phyloP scores from a whole-genome alignment of 2,113 vertebrate species.

The Oncorhynchus nerka region DNA sequence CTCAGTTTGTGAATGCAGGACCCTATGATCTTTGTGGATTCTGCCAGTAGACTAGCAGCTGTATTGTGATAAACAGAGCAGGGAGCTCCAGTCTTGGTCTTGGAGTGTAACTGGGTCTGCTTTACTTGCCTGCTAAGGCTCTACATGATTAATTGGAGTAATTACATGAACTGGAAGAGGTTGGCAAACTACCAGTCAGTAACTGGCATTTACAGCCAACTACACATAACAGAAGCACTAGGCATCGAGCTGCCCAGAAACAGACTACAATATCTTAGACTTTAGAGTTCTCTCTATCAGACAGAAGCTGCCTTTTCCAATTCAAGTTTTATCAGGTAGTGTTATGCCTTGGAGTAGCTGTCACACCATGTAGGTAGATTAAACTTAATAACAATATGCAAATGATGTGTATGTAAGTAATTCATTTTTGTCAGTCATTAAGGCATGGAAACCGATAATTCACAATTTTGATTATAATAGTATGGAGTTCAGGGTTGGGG shows the following conservation, averaged over 20 bases:
- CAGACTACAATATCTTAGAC: not conserved
- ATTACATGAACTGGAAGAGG: slow-evolving; percentile 36
- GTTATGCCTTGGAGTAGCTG: too few species aligned
- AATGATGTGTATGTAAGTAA: too few species aligned
- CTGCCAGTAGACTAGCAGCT: slow-evolving; percentile 17
- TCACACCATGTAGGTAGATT: too few species aligned
- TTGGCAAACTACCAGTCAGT: slow-evolving; percentile 32
- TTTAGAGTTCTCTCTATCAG: too few species aligned
- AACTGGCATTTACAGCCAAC: slow-evolving; percentile 31
- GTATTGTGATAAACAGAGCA: slow-evolving; percentile 40
- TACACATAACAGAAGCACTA: slow-evolving; percentile 19
- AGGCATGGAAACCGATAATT: too few species aligned
- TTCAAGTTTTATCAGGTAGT: too few species aligned
- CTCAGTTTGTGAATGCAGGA: slow-evolving; percentile 4
- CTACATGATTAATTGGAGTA: slow-evolving; percentile 53
- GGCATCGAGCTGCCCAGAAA: not conserved
- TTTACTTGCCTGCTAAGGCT: slow-evolving; percentile 31
- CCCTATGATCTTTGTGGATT: not conserved
- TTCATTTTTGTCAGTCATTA: too few species aligned
- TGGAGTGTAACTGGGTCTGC: slow-evolving; percentile 18
- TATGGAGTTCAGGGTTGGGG: too few species aligned
- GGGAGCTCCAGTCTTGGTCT: slow-evolving; percentile 8
- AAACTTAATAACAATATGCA: too few species aligned
- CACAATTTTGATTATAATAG: too few species aligned
- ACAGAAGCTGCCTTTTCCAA: too few species aligned